These are phyloP conservation scores for Cercopithecus hamlyni DNA, from an alignment of 2,797 vertebrate species.

Conservation along the genomic window DNA sequence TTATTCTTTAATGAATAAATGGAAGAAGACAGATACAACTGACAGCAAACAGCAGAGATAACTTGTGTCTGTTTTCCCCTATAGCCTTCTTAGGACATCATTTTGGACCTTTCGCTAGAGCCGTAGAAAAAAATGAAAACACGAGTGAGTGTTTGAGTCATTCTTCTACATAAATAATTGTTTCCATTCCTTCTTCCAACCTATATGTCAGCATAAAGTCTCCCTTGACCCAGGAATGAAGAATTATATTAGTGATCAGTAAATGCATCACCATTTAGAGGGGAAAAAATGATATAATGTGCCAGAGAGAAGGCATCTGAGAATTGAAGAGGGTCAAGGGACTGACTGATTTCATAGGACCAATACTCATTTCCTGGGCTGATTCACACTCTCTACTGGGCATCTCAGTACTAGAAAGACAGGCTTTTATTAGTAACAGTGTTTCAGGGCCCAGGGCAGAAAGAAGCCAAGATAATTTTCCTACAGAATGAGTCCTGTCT, in stretches of 20 bases:
- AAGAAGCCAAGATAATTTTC: background rate
- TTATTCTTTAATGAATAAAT: slow-evolving; percentile 8
- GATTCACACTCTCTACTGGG: background rate
- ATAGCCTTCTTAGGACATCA: slow-evolving; percentile 2
- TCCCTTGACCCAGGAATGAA: slow-evolving; percentile 34
- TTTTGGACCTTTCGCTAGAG: slow-evolving; percentile 45
- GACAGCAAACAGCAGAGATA: background rate
- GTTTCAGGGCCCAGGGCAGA: background rate
- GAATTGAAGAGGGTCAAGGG: background rate
- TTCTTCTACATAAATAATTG: slow-evolving; percentile 62
- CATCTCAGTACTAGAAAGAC: background rate
- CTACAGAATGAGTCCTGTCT: background rate
- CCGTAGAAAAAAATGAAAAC: slow-evolving; percentile 53
- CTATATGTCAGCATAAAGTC: slow-evolving; percentile 41
- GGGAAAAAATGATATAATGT: background rate
- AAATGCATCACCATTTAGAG: background rate
- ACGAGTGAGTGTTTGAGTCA: slow-evolving; percentile 51
- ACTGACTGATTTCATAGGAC: background rate
- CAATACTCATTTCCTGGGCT: background rate
- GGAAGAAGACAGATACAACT: slow-evolving; percentile 47
- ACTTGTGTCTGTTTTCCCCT: background rate
- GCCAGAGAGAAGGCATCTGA: background rate
- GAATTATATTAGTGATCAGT: slow-evolving; percentile 42
- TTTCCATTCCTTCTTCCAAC: slow-evolving; percentile 46
- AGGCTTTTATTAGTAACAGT: background rate